phyloP scores from a whole-genome alignment of 2,113 vertebrate species.

The Lepidothrix coronata region DNA sequence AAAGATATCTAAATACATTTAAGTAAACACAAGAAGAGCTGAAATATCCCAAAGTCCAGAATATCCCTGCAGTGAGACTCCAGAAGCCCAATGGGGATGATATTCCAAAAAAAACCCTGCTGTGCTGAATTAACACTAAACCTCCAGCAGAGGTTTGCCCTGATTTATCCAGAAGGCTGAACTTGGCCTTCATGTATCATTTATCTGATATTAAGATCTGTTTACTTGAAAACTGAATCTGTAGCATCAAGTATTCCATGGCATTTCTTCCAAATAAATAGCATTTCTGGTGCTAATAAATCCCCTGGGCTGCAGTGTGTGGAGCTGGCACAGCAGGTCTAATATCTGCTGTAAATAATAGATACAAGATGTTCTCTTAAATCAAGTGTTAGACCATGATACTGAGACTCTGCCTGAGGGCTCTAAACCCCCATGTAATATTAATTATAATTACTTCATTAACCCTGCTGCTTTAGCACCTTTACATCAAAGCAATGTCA shows the following conservation, averaged over 20 bases:
- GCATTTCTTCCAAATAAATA: neutral
- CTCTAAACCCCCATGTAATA: neutral
- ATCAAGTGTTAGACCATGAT: neutral
- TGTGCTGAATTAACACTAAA: neutral
- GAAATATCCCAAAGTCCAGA: neutral
- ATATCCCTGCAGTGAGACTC: neutral
- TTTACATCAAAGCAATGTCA: neutral
- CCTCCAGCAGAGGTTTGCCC: neutral
- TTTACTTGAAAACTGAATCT: neutral
- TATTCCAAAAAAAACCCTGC: neutral
- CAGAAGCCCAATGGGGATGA: neutral
- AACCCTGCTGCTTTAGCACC: neutral
- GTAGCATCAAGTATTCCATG: neutral
- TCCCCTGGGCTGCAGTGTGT: neutral
- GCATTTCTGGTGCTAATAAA: neutral
- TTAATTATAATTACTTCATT: constrained; percentile 36
- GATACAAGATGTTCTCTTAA: constrained; percentile 8
- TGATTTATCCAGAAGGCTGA: neutral
- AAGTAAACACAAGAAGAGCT: neutral
- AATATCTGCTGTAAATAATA: constrained; percentile 43
- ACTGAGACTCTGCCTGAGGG: neutral
- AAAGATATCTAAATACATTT: neutral
- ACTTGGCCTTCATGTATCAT: neutral
- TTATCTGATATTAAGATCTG: neutral
- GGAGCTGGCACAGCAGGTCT: neutral